These are phyloP conservation scores for Zonotrichia albicollis DNA, from an alignment of 2,797 vertebrate species.

Conservation along the genomic window DNA sequence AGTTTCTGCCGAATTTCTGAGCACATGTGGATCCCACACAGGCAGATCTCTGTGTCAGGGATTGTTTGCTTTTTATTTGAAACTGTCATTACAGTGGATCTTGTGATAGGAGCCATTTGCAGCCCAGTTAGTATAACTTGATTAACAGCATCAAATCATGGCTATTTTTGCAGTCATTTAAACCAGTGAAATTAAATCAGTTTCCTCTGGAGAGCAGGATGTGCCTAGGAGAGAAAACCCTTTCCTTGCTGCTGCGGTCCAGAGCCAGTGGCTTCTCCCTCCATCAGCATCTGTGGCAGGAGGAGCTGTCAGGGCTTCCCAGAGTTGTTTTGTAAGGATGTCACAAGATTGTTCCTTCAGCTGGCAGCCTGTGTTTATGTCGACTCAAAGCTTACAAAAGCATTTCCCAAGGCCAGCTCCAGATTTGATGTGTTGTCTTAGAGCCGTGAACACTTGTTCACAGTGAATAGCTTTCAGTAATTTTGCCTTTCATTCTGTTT, in stretches of 20 bases:
- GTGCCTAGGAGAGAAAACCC: background rate
- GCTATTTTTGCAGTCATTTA: background rate
- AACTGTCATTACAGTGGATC: background rate
- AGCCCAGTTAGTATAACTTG: background rate
- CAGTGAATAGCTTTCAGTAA: background rate
- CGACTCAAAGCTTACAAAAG: constrained; percentile 3
- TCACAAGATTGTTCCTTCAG: background rate
- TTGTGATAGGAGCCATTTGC: background rate
- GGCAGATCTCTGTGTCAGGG: background rate
- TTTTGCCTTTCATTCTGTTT: background rate
- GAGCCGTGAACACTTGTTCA: background rate
- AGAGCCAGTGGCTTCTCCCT: background rate
- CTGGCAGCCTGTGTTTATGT: background rate
- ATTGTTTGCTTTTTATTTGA: accelerated
- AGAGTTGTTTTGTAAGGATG: background rate
- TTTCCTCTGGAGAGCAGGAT: background rate
- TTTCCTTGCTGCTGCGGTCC: background rate
- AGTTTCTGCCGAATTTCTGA: background rate
- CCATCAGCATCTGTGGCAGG: background rate
- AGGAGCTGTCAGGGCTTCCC: background rate
- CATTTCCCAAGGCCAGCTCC: background rate
- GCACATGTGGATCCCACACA: background rate
- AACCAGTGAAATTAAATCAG: background rate
- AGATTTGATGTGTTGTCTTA: background rate
- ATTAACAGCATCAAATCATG: background rate